Conservation (phyloP, 2,888 invertebrate species). For the Heliconius sara region DNA sequence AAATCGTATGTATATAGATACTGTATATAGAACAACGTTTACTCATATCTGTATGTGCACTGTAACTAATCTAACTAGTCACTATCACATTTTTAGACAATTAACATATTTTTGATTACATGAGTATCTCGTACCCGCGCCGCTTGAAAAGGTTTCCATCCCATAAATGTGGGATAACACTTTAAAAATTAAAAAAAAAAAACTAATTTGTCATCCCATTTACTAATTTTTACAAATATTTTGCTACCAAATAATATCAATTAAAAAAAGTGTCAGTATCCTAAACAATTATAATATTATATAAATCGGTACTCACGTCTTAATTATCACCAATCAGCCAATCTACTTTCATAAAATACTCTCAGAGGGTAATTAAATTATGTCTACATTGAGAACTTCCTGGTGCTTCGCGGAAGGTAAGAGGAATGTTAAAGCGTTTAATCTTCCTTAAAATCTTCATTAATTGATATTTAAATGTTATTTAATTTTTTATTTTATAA, state of each 20-base stretch:
- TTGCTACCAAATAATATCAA: too few species aligned
- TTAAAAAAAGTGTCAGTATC: too few species aligned
- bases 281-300: background rate
- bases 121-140: too few species aligned
- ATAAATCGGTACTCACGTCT: background rate
- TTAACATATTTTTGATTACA: background rate
- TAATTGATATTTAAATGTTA: slow-evolving; percentile 8
- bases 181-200: too few species aligned
- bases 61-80: background rate
- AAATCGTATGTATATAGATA: background rate
- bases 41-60: background rate
- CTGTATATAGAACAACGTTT: background rate
- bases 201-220: too few species aligned
- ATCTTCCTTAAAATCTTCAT: slow-evolving; percentile 3
- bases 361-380: slow-evolving; percentile 17
- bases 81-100: background rate
- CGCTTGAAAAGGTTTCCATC: too few species aligned
- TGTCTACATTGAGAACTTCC: slow-evolving; percentile 27
- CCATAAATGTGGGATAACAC: too few species aligned
- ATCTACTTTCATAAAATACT: slow-evolving; percentile 19
- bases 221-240: too few species aligned
- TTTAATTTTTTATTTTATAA: background rate
- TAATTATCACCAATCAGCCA: slow-evolving; percentile 14
- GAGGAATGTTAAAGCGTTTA: slow-evolving; percentile 7
- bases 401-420: slow-evolving; percentile 26